Conservation (phyloP, 2,888 invertebrate genomes). For the Synanthedon myopaeformis region DNA sequence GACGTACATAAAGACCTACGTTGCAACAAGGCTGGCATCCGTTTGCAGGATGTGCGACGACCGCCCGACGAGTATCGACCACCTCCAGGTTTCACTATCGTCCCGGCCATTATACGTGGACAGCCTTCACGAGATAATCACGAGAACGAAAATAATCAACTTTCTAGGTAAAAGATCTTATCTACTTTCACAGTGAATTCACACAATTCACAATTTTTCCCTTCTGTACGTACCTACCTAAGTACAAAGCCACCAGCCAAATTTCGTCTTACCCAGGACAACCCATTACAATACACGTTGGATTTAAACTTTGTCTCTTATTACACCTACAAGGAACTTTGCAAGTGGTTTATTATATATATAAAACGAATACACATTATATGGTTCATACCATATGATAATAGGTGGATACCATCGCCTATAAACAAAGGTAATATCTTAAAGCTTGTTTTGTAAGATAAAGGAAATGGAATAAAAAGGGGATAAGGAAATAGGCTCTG, state of each 20-base stretch:
- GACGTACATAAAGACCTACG: constrained; percentile 75
- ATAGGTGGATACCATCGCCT: too few species aligned
- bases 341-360: too few species aligned
- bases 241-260: constrained; percentile 5
- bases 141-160: constrained; percentile 48
- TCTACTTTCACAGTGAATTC: not conserved
- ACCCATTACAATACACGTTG: too few species aligned
- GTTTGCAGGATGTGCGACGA: constrained; percentile 64
- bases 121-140: constrained; percentile 50
- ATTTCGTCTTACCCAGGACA: too few species aligned
- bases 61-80: constrained; percentile 70
- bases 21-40: constrained; percentile 72
- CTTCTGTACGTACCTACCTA: constrained; percentile 1
- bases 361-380: too few species aligned
- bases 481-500: too few species aligned
- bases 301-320: too few species aligned
- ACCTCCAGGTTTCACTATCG: constrained; percentile 73
- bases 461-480: too few species aligned
- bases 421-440: too few species aligned
- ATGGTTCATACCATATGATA: too few species aligned
- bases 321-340: too few species aligned
- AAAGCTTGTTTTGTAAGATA: too few species aligned
- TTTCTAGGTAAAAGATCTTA: constrained; percentile 38
- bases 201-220: not conserved
- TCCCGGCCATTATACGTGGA: constrained; percentile 62